phyloP scores from a whole-genome alignment of 2,888 invertebrate genomes.

The Diloba caeruleocephala region DNA sequence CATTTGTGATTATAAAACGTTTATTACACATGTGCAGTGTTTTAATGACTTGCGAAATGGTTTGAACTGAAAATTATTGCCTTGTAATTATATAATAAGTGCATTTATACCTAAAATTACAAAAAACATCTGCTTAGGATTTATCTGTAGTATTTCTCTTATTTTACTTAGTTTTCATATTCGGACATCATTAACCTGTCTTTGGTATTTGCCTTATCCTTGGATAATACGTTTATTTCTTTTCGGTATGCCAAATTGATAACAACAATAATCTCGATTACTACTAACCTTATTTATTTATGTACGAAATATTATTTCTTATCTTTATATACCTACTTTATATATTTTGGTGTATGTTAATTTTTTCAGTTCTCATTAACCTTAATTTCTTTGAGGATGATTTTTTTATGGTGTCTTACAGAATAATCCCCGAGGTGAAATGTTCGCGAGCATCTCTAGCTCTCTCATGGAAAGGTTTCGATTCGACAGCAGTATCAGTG shows the following conservation, averaged over 20 bases:
- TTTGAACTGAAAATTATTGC: constrained; percentile 9
- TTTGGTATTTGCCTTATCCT: neutral
- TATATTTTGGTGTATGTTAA: constrained; percentile 63
- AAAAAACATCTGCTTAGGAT: too few relatives aligned
- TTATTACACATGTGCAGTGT: constrained; percentile 17
- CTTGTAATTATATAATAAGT: neutral
- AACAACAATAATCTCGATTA: neutral
- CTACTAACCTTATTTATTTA: constrained; percentile 20
- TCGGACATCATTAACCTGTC: too few relatives aligned
- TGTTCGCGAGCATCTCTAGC: constrained; percentile 94
- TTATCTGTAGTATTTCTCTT: too few relatives aligned
- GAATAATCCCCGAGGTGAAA: constrained; percentile 94
- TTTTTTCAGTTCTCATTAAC: constrained; percentile 72
- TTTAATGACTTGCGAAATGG: constrained; percentile 30
- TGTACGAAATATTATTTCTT: constrained; percentile 22
- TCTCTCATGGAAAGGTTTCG: constrained; percentile 95
- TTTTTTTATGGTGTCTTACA: constrained; percentile 85
- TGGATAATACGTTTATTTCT: neutral
- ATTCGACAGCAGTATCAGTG: constrained; percentile 93
- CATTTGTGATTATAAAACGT: constrained; percentile 34
- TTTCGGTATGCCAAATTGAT: too few relatives aligned
- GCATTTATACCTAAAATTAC: too few relatives aligned
- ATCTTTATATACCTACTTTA: constrained; percentile 39
- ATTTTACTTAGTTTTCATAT: too few relatives aligned
- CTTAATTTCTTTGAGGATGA: constrained; percentile 56